phyloP scores from a whole-genome alignment of 2,888 invertebrate species.

The Elgonia sp. region DNA sequence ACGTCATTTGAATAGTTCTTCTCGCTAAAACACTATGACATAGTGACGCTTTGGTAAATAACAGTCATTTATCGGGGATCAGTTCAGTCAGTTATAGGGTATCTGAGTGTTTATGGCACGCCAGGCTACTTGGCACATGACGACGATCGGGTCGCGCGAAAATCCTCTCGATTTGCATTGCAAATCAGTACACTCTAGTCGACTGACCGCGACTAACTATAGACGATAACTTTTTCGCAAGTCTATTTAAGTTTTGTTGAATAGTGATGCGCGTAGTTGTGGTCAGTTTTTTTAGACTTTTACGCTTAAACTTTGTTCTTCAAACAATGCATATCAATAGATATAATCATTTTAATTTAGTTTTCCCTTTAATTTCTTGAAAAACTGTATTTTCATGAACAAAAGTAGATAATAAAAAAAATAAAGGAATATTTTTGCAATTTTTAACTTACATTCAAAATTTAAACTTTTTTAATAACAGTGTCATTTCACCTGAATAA shows the following conservation, averaged over 20 bases:
- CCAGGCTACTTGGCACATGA: slow-evolving; percentile 51
- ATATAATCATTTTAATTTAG: too few relatives aligned
- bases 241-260: slow-evolving; percentile 22
- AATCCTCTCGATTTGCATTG: slow-evolving; percentile 63
- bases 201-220: slow-evolving; percentile 20
- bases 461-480: too few relatives aligned
- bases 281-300: too few relatives aligned
- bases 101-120: slow-evolving; percentile 63
- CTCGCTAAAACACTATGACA: slow-evolving; percentile 1
- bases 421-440: too few relatives aligned
- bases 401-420: too few relatives aligned
- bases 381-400: too few relatives aligned
- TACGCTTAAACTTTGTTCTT: too few relatives aligned
- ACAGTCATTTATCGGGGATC: slow-evolving; percentile 64
- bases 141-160: slow-evolving; percentile 55
- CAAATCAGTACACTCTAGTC: slow-evolving; percentile 39
- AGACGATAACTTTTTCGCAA: slow-evolving; percentile 35
- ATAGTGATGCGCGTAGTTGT: background rate
- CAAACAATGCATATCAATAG: too few relatives aligned
- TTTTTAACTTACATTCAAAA: too few relatives aligned
- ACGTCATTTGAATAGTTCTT: slow-evolving; percentile 43
- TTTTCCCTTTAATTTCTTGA: too few relatives aligned
- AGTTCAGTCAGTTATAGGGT: slow-evolving; percentile 58
- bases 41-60: slow-evolving; percentile 44
- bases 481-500: background rate